Percentiles rank a stretch among this genome's conserved stretches.
Evolutionary conservation across 2,888 invertebrate species (phyloP).

Genomic region (Limnephilus marmoratus): DNA sequence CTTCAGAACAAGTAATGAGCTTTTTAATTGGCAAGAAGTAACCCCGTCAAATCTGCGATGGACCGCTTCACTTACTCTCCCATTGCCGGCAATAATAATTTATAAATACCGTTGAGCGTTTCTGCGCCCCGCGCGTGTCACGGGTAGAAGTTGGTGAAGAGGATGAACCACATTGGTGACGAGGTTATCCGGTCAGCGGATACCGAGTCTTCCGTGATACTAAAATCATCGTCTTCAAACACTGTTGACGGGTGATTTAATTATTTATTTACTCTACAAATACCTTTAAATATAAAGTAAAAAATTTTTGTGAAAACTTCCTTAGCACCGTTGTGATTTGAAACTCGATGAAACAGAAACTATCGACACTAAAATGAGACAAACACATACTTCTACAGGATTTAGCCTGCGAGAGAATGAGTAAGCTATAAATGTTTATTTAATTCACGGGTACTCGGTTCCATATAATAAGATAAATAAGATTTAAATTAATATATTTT

Average conservation of each 20-base stretch:
- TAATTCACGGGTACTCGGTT: too few species aligned
- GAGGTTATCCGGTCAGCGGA: slow-evolving; percentile 2
- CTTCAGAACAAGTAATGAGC: background rate
- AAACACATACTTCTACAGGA: too few species aligned
- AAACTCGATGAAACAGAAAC: too few species aligned
- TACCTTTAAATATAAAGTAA: too few species aligned
- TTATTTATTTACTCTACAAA: too few species aligned
- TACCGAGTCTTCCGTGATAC: background rate
- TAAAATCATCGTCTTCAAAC: background rate
- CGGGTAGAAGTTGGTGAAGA: background rate
- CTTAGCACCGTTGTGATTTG: too few species aligned
- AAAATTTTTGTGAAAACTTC: too few species aligned
- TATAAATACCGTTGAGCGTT: background rate
- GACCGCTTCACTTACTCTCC: background rate
- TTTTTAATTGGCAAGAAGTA: background rate
- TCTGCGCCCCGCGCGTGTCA: background rate
- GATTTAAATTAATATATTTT: too few species aligned
- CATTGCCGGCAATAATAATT: background rate
- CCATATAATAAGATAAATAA: too few species aligned
- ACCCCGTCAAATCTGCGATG: background rate
- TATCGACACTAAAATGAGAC: too few species aligned
- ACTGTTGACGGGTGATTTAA: background rate
- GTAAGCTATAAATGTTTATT: too few species aligned
- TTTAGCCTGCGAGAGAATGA: too few species aligned
- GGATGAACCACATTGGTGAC: background rate